These are phyloP conservation scores for Eurystomus gularis DNA, from an alignment of 2,113 vertebrate genomes.

Conservation along the genomic window DNA sequence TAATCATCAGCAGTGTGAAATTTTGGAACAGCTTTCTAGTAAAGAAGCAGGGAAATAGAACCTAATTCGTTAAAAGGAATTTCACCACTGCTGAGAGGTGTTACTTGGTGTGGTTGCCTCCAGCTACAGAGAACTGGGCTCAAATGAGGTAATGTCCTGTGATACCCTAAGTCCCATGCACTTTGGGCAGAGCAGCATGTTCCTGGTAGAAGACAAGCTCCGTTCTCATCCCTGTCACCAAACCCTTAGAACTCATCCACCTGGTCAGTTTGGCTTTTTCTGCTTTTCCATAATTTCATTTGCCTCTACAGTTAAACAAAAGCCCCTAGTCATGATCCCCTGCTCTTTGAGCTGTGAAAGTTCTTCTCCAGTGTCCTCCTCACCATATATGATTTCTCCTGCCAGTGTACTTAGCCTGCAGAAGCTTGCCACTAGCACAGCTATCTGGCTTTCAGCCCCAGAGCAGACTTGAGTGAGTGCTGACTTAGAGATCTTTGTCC, in stretches of 20 bases:
- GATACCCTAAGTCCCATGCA: fast-evolving
- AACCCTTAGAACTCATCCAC: neutral
- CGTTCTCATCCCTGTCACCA: neutral
- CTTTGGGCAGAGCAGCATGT: neutral
- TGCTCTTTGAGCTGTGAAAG: neutral
- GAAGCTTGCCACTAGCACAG: neutral
- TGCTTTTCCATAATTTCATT: neutral
- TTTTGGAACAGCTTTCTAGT: neutral
- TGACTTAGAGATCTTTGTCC: neutral
- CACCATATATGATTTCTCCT: neutral
- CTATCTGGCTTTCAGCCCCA: neutral
- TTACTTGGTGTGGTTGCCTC: neutral
- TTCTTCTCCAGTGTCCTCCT: neutral
- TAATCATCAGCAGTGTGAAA: neutral
- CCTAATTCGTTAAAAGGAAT: neutral
- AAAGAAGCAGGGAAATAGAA: neutral
- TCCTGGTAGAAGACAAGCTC: neutral
- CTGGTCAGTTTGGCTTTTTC: fast-evolving
- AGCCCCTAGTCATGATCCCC: neutral
- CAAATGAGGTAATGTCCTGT: neutral
- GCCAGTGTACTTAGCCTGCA: neutral
- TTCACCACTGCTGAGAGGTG: neutral
- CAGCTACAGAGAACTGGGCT: neutral
- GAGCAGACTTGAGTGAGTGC: neutral
- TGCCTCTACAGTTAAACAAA: neutral